phyloP scores from a whole-genome alignment of 35 echinoderm and acorn worm species.

The Holothuria glaberrima region DNA sequence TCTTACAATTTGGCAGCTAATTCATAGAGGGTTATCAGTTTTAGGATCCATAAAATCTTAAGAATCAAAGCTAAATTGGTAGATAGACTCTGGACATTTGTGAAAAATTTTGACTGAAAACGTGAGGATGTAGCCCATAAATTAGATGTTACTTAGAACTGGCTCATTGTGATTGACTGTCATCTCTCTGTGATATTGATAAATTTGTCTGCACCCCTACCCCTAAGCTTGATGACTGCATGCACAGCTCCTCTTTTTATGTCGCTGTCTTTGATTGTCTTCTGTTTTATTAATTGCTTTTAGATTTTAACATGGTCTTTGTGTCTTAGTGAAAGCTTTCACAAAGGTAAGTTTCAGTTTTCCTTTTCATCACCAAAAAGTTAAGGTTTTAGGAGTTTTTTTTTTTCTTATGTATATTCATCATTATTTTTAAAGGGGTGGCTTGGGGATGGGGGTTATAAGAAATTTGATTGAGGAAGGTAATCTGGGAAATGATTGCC shows the following conservation, averaged over 20 bases:
- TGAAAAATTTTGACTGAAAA: no score
- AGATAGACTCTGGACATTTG: no score
- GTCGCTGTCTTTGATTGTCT: slow-evolving; percentile 45
- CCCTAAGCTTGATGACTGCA: slow-evolving; percentile 28
- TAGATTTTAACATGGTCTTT: slow-evolving; percentile 35
- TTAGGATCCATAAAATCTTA: no score
- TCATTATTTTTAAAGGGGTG: neutral
- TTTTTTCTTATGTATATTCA: neutral
- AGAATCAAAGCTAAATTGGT: no score
- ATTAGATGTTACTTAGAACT: no score
- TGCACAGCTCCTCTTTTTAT: slow-evolving; percentile 38
- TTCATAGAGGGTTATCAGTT: no score
- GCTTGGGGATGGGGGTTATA: neutral
- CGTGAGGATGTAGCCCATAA: no score
- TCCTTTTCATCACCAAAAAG: neutral
- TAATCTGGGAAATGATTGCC: no score
- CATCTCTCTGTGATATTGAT: no score
- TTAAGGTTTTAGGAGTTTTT: neutral
- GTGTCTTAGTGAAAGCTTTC: neutral
- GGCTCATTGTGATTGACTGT: no score
- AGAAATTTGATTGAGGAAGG: neutral
- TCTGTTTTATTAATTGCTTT: slow-evolving; percentile 55
- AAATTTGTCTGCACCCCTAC: neutral
- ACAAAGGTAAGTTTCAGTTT: neutral
- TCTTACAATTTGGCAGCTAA: no score